Base-by-base conservation (phyloP, 2,888 invertebrate genomes). In the Lingula anatina region DNA sequence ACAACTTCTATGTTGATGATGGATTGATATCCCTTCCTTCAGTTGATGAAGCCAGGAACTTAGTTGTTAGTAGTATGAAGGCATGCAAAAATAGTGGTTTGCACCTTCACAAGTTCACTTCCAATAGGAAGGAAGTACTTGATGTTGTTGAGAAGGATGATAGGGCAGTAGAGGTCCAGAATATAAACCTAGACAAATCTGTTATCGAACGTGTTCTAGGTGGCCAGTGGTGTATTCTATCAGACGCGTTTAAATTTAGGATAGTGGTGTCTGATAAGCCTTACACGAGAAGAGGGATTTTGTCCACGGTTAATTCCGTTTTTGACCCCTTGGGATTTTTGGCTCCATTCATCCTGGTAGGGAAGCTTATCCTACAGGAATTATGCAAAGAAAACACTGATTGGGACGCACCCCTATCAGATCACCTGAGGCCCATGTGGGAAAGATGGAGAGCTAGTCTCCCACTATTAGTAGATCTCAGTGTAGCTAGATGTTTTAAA, bases 321-420 rank as follows among this genome's bases (percentile, higher is more conserved):
- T 59, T 59, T 44, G 62, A 62, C 47, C 60, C 62, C 1, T 48
- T 62, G 31, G 60, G 57, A 3, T 45, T 62, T 20, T 48, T 65
- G 23, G 42, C 60, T 2, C 62, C 61, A 20, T 49, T 59, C 26
- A 23, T 55, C 7, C 49, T 61, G 7, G 31, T 46, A 7, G 55
- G 56, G 3, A 62, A 59, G 35, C 49, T 55, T 31, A 53, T 61
- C 7, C 35, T 62, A n/a, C 63, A 61, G 40, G 27, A 54, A 27
- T 47, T 59, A 48, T 60, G 57, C 27, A 41, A 18, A 20, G 35
- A 51, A 4, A 40, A 55, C 5, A 1, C 25, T 1, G 54, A 49
- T 36, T 64, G 64, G 61, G 61, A 62, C 43, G 55, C 48, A 25
- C 55, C 60, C 7, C n/a, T 62, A 7, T 50, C 59, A 18, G 56